Evolutionary conservation across 2,888 invertebrate species (phyloP).

Genomic region (Lissonota sp.): DNA sequence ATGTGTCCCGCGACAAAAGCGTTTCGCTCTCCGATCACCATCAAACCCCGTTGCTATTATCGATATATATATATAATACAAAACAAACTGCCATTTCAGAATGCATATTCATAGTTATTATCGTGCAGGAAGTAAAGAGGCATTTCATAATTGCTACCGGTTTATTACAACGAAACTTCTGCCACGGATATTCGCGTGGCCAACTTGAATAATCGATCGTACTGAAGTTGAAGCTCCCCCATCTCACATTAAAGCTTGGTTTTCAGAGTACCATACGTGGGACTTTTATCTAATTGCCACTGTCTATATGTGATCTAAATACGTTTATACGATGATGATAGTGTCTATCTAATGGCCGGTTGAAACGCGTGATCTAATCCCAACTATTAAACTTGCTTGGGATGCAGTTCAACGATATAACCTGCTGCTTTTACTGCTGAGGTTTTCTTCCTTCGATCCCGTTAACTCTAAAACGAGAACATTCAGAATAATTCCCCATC

Average conservation of each 20-base stretch:
- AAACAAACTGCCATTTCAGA: not conserved
- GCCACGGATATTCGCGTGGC: constrained; percentile 66
- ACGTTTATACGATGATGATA: constrained; percentile 24
- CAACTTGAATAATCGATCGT: constrained; percentile 47
- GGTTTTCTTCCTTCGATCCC: constrained; percentile 10
- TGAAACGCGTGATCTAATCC: constrained; percentile 29
- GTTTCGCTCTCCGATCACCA: constrained; percentile 48
- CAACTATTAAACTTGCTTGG: constrained; percentile 34
- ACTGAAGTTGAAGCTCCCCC: constrained; percentile 36
- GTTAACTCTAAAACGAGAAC: not conserved
- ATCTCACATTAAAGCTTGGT: constrained; percentile 1
- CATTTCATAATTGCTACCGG: constrained; percentile 28
- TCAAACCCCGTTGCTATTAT: constrained; percentile 27
- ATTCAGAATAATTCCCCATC: not conserved
- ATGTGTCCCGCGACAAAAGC: constrained; percentile 29
- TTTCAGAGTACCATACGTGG: constrained; percentile 2
- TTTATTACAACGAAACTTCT: constrained; percentile 8
- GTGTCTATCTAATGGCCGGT: constrained; percentile 20
- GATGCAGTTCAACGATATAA: constrained; percentile 8
- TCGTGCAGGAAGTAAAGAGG: constrained; percentile 22
- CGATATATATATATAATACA: constrained; percentile 11
- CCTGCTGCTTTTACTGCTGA: constrained; percentile 6
- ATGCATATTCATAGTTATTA: constrained; percentile 12
- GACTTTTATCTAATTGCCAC: constrained; percentile 32
- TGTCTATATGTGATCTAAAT: not conserved